Evolutionary conservation across 1,140 invertebrate genomes (phyloP).

Genomic region (Drosophila arizonae): DNA sequence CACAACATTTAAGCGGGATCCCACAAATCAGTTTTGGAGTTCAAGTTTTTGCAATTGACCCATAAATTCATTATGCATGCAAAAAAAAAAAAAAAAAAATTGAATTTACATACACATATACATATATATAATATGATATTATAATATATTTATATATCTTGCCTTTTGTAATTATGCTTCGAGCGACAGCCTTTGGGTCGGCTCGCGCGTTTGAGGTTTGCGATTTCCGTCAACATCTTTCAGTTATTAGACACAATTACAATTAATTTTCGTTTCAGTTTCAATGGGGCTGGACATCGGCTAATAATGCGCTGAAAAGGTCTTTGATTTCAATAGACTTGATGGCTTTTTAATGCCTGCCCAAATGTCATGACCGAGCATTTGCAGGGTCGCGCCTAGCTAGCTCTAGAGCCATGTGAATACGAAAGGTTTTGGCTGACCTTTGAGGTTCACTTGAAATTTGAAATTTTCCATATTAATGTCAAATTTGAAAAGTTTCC

Average conservation of each 20-base stretch:
- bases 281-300: conserved; percentile 47
- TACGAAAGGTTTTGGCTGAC: conserved; percentile 1
- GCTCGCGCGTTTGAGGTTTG: conserved; percentile 18
- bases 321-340: conserved; percentile 59
- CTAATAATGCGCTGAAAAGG: conserved; percentile 46
- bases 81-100: conserved; percentile 33
- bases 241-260: conserved; percentile 75
- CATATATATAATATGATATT: conserved; percentile 51
- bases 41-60: conserved; percentile 82
- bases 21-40: conserved; percentile 55
- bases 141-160: conserved; percentile 47
- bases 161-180: conserved; percentile 45
- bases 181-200: conserved; percentile 7
- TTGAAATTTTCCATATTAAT: not conserved
- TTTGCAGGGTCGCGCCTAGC: conserved; percentile 46
- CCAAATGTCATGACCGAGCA: conserved; percentile 72
- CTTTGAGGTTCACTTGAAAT: conserved; percentile 8
- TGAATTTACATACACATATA: too few relatives aligned
- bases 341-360: conserved; percentile 68
- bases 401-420: conserved; percentile 24
- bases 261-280: conserved; percentile 68
- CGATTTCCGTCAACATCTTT: conserved; percentile 75
- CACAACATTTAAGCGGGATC: conserved; percentile 30
- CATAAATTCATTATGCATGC: conserved; percentile 80
- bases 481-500: not conserved